phyloP scores from a whole-genome alignment of 2,797 vertebrate species.

The Xyrichtys novacula region DNA sequence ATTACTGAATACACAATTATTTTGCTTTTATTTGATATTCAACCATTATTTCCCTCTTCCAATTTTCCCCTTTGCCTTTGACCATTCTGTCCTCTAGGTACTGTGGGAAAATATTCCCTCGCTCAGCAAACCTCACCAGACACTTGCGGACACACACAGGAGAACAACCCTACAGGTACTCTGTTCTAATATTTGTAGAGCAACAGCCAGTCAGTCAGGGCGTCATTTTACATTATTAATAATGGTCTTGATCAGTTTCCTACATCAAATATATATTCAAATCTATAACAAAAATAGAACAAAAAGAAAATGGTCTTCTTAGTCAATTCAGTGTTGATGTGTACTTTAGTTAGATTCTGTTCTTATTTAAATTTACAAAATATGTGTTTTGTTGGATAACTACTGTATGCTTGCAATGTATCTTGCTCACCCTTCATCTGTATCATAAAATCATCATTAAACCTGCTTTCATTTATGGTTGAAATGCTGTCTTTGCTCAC shows the following conservation, averaged over 20 bases:
- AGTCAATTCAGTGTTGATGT: too few species aligned
- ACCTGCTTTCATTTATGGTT: not conserved
- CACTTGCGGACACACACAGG: constrained; percentile 99
- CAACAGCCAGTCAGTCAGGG: not conserved
- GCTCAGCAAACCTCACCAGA: constrained; percentile 98
- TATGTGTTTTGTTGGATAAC: not conserved
- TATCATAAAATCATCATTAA: constrained; percentile 8
- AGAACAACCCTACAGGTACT: constrained; percentile 98
- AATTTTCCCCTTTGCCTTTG: not conserved
- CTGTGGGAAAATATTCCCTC: constrained; percentile 99
- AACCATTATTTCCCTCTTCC: not conserved
- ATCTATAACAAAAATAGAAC: too few species aligned
- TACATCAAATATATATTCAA: too few species aligned
- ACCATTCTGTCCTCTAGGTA: constrained; percentile 84
- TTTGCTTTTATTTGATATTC: not conserved
- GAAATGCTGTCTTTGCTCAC: not conserved
- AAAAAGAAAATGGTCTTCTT: too few species aligned
- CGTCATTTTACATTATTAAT: not conserved
- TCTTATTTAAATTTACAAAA: not conserved
- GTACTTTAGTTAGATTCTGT: not conserved
- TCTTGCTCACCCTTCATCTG: constrained; percentile 17
- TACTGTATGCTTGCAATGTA: not conserved
- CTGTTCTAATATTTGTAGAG: not conserved
- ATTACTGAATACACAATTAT: not conserved
- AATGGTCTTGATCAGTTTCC: not conserved